phyloP scores from a whole-genome alignment of 2,113 vertebrate genomes.

The Gambusia affinis region DNA sequence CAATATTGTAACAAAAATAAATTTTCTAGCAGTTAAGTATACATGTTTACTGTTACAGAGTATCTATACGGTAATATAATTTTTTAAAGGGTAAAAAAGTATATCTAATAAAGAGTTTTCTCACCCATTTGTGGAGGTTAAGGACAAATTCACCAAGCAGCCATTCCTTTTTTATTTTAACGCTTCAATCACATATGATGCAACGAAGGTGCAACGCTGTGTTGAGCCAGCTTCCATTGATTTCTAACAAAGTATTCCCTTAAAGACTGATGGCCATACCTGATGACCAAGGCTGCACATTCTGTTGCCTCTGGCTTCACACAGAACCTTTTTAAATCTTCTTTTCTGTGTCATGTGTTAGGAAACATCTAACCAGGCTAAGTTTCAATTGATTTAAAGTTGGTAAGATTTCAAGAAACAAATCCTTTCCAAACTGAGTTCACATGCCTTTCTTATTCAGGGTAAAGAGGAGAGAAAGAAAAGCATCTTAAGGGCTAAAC shows the following conservation, averaged over 20 bases:
- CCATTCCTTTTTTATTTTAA: constrained; percentile 14
- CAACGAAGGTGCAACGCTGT: constrained; percentile 33
- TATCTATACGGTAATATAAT: background rate
- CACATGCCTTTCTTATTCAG: background rate
- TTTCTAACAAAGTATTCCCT: constrained; percentile 18
- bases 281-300: constrained; percentile 15
- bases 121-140: constrained; percentile 1
- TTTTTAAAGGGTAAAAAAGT: background rate
- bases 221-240: background rate
- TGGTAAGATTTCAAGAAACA: background rate
- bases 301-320: constrained; percentile 1
- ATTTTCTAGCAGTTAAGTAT: background rate
- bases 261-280: constrained; percentile 13
- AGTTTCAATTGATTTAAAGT: background rate
- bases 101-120: background rate
- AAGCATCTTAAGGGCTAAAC: background rate
- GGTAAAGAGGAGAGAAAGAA: background rate
- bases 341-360: background rate
- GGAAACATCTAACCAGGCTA: background rate
- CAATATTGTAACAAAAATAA: no score
- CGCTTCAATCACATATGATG: constrained; percentile 54
- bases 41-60: background rate
- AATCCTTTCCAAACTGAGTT: background rate
- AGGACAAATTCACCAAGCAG: background rate
- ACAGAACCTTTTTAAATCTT: constrained; percentile 4